Evolutionary conservation across 2,113 vertebrate species (phyloP).

Genomic region (Pampusana beccarii): DNA sequence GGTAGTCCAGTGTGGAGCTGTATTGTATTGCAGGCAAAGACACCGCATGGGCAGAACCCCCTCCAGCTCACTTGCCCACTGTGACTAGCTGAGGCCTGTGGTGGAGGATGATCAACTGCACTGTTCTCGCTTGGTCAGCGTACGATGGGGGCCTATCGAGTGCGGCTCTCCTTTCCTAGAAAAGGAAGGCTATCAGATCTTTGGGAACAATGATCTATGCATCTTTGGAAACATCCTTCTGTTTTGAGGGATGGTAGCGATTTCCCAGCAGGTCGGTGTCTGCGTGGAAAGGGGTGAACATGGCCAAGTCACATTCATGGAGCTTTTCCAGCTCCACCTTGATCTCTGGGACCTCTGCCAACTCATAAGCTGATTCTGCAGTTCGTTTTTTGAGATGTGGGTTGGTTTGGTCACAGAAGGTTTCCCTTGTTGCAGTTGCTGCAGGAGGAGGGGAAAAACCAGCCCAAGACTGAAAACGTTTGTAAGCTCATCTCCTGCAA

Average conservation of each 20-base stretch:
- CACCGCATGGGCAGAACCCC: accelerated
- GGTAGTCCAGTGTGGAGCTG: accelerated
- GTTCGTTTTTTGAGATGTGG: not conserved
- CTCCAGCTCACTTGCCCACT: not conserved
- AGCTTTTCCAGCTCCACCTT: not conserved
- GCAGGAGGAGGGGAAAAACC: not conserved
- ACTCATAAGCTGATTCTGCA: not conserved
- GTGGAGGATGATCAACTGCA: accelerated
- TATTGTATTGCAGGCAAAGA: accelerated
- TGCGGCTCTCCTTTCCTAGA: not conserved
- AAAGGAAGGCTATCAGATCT: not conserved
- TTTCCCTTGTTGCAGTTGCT: not conserved
- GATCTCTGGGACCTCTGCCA: not conserved
- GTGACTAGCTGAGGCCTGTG: accelerated
- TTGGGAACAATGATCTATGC: not conserved
- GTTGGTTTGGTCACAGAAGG: not conserved
- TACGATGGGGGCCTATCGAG: accelerated
- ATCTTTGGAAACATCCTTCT: not conserved
- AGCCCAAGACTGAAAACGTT: accelerated
- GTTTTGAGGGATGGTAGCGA: not conserved
- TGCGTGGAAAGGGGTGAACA: not conserved
- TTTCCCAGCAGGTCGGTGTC: not conserved
- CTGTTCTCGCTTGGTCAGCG: accelerated
- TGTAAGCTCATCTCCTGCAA: not conserved
- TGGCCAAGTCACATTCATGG: accelerated